Base-by-base conservation (phyloP, 1,140 invertebrate genomes). In the Leptinotarsa lineolata region DNA sequence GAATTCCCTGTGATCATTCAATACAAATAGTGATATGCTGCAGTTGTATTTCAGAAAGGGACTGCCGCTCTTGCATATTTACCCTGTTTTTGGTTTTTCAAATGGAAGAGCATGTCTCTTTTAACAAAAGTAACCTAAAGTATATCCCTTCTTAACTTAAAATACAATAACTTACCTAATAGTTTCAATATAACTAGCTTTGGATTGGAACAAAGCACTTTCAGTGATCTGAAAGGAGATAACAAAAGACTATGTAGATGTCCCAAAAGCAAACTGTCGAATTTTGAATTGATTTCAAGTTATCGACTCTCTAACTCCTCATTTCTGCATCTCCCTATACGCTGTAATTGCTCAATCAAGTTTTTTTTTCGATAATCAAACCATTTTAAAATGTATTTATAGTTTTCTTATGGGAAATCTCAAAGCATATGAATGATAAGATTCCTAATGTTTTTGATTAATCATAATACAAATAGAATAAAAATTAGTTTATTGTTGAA, bases 191-290 rank as follows among this genome's bases (percentile, higher is more conserved):
- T 54, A 54, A 16, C 48, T 54, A 54, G 15, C 15, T 54, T 54
- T 54, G 48, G 48, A 54, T 54, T 54, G 48, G 48, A 54, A 54
- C 48, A 54, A 54, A 54, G 48, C 48, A 54, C 48, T 54, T 54
- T 54, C 48, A 54, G 48, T 54, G 15, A 54, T 54, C 48, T 54
- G 48, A 54, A 54, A 54, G 48, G 16, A 15, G n/a, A 54, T 18
- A 54, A 54, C 48, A 54, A 54, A 54, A n/a, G 48, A 18, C n/a
- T 54, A 15, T 18, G n/a, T 54, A 54, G 48, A 54, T 54, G 48
- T 54, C 48, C 48, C 48, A 54, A 4, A 54, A n/a, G 48, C 48
- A 54, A 16, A 54, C 48, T 54, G n/a, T 54, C 15, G 48, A 11
- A 54, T 54, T 8, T 18, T 15, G n/a, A 54, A 54, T 15, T 54